Evolutionary conservation across 2,113 vertebrate species (phyloP).

Genomic region (Trichomycterus rosablanca): DNA sequence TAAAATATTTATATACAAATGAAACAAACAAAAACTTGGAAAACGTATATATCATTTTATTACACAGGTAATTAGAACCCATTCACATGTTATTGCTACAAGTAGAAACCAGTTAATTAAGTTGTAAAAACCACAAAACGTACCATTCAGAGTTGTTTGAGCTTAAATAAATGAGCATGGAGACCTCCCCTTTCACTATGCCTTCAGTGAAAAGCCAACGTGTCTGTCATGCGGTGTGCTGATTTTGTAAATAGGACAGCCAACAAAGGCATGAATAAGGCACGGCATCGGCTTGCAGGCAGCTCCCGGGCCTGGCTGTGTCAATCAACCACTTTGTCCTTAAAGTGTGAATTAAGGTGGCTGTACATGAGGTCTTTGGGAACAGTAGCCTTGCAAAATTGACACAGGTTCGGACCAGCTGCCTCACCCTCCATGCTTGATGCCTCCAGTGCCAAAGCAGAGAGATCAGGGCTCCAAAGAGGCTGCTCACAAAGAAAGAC

Average conservation of each 20-base stretch:
- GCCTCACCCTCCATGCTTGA: conserved; percentile 69
- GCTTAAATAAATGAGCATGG: conserved; percentile 62
- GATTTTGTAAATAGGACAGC: conserved; percentile 13
- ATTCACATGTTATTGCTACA: too few species aligned
- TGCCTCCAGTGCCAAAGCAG: conserved; percentile 64
- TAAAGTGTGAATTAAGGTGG: conserved; percentile 94
- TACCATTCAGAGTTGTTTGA: conserved; percentile 60
- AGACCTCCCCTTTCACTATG: conserved; percentile 18
- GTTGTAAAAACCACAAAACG: conserved; percentile 48
- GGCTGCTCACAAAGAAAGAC: conserved; percentile 69
- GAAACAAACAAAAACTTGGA: conserved; percentile 1
- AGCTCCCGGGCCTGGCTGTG: conserved; percentile 45
- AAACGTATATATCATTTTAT: conserved; percentile 44
- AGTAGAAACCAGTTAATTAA: conserved; percentile 14
- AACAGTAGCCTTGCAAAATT: conserved; percentile 89
- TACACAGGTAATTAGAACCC: too few species aligned
- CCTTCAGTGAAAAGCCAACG: conserved; percentile 11
- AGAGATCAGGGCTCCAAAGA: conserved; percentile 79
- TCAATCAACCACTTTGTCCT: conserved; percentile 73
- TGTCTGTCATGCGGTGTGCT: conserved; percentile 14
- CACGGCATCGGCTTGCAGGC: conserved; percentile 26
- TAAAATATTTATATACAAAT: too few species aligned
- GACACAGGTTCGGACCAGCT: conserved; percentile 76
- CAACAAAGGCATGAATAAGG: conserved; percentile 37
- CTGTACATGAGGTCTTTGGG: conserved; percentile 83